Percentiles rank a stretch among this genome's conserved stretches.
phyloP scores from a whole-genome alignment of 2,888 invertebrate genomes.

The Leucoma salicis region DNA sequence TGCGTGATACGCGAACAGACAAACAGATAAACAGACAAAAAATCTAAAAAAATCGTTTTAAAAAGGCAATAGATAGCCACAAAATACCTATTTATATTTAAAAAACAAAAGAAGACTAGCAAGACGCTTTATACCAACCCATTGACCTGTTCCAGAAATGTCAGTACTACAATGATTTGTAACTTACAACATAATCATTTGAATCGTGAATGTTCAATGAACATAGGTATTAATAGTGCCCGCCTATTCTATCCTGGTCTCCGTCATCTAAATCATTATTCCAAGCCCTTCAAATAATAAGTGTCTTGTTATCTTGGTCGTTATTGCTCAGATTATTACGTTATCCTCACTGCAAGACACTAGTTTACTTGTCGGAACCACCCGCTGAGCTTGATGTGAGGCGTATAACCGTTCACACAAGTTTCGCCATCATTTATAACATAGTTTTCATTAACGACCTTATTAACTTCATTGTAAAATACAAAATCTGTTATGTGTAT shows the following conservation, averaged over 20 bases:
- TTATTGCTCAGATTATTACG: constrained; percentile 71
- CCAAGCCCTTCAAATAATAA: constrained; percentile 24
- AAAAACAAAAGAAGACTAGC: constrained; percentile 13
- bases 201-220: constrained; percentile 73
- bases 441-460: constrained; percentile 42
- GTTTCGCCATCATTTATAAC: constrained; percentile 46
- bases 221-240: constrained; percentile 56
- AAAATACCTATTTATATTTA: constrained; percentile 19
- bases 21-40: too few relatives aligned
- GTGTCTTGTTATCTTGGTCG: constrained; percentile 62
- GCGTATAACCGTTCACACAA: constrained; percentile 59
- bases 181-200: constrained; percentile 77
- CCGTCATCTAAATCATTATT: constrained; percentile 17
- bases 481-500: constrained; percentile 38
- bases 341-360: constrained; percentile 70
- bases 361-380: constrained; percentile 72
- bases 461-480: constrained; percentile 36
- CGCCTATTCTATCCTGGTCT: constrained; percentile 49
- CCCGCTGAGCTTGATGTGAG: constrained; percentile 78
- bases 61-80: not conserved
- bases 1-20: too few relatives aligned
- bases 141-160: constrained; percentile 62
- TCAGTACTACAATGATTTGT: constrained; percentile 75
- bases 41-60: too few relatives aligned
- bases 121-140: constrained; percentile 20